A percentile compares a stretch with the other conserved stretches of the same genome.
Evolutionary conservation across 2,888 invertebrate species (phyloP).

Genomic region (Scelioninae gen. 1): DNA sequence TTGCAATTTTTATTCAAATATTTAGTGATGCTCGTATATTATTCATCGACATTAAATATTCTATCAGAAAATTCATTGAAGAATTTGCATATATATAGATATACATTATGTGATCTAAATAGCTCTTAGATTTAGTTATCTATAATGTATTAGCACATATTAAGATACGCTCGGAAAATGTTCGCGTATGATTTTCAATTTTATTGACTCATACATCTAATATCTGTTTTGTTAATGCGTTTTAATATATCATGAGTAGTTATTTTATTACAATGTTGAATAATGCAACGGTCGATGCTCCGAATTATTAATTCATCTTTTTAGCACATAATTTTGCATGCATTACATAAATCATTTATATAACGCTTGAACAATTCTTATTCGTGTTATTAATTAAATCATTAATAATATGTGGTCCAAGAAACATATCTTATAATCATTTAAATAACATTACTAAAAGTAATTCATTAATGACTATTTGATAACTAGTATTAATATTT

Average conservation of each 20-base stretch:
- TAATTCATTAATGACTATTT: no score
- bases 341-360: slow-evolving; percentile 57
- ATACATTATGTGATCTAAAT: slow-evolving; percentile 34
- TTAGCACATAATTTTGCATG: slow-evolving; percentile 63
- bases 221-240: slow-evolving; percentile 34
- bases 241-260: slow-evolving; percentile 52
- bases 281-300: slow-evolving; percentile 58
- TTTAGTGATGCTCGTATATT: slow-evolving; percentile 22
- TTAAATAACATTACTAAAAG: no score
- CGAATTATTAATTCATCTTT: slow-evolving; percentile 62
- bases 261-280: slow-evolving; percentile 61
- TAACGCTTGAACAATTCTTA: slow-evolving; percentile 58
- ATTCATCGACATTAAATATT: slow-evolving; percentile 32
- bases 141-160: slow-evolving; percentile 25
- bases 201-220: slow-evolving; percentile 44
- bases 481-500: no score
- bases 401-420: slow-evolving; percentile 28
- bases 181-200: slow-evolving; percentile 14
- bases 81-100: slow-evolving; percentile 20
- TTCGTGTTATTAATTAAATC: slow-evolving; percentile 51
- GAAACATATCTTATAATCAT: not conserved
- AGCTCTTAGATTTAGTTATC: slow-evolving; percentile 30
- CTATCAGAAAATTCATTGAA: slow-evolving; percentile 23
- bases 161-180: slow-evolving; percentile 38
- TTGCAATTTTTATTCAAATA: slow-evolving; percentile 16